phyloP scores from a whole-genome alignment of 2,888 invertebrate species.

The Agrilus mali region DNA sequence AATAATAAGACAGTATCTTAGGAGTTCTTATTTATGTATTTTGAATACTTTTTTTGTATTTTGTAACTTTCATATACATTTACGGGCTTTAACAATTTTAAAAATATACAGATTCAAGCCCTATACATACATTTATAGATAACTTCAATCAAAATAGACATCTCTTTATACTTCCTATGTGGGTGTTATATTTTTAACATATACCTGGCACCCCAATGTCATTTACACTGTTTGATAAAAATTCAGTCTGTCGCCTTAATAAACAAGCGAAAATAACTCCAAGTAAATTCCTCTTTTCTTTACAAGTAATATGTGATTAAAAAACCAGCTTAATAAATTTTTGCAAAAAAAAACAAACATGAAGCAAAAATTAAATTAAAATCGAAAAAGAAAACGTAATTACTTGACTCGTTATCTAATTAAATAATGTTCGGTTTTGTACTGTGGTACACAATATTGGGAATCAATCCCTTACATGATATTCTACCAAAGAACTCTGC shows the following conservation, averaged over 20 bases:
- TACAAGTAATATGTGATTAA: no score
- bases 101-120: conserved; percentile 32
- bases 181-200: conserved; percentile 20
- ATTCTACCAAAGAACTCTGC: no score
- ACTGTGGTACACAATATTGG: no score
- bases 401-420: no score
- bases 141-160: conserved; percentile 31
- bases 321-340: no score
- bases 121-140: conserved; percentile 29
- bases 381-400: no score
- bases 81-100: conserved; percentile 30
- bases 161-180: conserved; percentile 18
- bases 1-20: conserved; percentile 3
- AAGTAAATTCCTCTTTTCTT: no score
- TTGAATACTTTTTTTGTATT: conserved; percentile 25
- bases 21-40: conserved; percentile 6
- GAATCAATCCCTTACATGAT: no score
- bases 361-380: no score
- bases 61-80: conserved; percentile 28
- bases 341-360: no score
- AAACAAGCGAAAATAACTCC: conserved; percentile 9
- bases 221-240: conserved; percentile 13
- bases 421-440: no score
- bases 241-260: conserved; percentile 28
- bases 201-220: conserved; percentile 24